Base-by-base conservation (phyloP, 2,888 invertebrate species). In the Lepidonotus clava region DNA sequence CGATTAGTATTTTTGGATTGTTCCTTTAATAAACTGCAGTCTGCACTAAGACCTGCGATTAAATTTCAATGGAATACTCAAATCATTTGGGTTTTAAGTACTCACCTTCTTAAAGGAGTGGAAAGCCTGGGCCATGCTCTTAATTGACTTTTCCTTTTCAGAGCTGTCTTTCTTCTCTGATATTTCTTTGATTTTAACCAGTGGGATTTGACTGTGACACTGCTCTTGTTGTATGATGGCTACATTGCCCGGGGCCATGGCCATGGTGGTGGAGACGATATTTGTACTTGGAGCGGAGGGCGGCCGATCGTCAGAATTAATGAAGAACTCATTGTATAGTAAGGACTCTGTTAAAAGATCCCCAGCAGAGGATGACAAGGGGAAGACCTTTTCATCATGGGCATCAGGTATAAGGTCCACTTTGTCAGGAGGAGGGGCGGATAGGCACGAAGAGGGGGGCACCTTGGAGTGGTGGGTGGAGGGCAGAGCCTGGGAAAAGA, bases 121-220 rank as follows among this genome's bases (percentile, higher is more conserved):
- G 38, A 71, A 71, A 6, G 71, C 71, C 21, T 71, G 71, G 36
- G 38, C 71, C 71, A 71, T 71, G 18, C 14, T 71, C 21, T 34
- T 34, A 1, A 71, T 18, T 38, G 34, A 36, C 36, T 38, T n/a
- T 34, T 34, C 34, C 21, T 71, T 38, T n/a, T 71, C 36, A 0
- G 21, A n/a, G n/a, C n/a, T 34, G 38, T 71, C 71, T 14, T 71
- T 24, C 4, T 32, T 24, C 28, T 61, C 28, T 2, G 2, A 5
- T 11, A 11, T 18, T 61, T 36, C 38, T 38, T 38, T 71, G 6
- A 71, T 21, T 2, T 71, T 71, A 1, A 21, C 38, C n/a, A 71
- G 18, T 21, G 34, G 14, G 0, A 71, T 71, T 8, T 34, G 34
- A 34, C 8, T 71, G 71, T 38, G 21, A 1, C 14, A n/a, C n/a